Evolutionary conservation across 2,888 invertebrate species (phyloP).

Genomic region (Laothoe populi): DNA sequence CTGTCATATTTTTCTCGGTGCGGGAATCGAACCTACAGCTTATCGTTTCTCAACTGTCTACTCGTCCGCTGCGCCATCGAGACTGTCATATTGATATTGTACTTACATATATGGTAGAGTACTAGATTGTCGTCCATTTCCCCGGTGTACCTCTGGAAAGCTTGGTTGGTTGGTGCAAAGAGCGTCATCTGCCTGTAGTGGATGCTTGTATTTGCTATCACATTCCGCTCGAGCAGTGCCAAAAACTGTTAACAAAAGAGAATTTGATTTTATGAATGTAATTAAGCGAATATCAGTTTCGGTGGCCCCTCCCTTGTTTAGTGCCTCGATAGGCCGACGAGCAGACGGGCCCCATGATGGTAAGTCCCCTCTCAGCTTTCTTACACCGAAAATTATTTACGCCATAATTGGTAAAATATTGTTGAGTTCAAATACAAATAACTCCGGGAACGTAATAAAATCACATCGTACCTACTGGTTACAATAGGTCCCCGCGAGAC

Average conservation of each 20-base stretch:
- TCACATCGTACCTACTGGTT: conserved; percentile 53
- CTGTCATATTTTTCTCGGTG: too few species aligned
- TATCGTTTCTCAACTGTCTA: too few species aligned
- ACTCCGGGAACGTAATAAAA: conserved; percentile 57
- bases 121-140: conserved; percentile 86
- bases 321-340: too few species aligned
- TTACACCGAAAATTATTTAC: neutral
- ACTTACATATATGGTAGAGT: conserved; percentile 94
- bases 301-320: too few species aligned
- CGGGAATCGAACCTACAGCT: too few species aligned
- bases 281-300: neutral
- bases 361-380: too few species aligned
- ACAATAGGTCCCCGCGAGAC: conserved; percentile 64
- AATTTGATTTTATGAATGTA: conserved; percentile 17
- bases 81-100: too few species aligned
- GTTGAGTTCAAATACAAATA: conserved; percentile 42
- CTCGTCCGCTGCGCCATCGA: too few species aligned
- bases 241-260: conserved; percentile 88
- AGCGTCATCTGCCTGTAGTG: conserved; percentile 91
- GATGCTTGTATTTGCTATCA: conserved; percentile 89
- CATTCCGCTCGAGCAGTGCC: conserved; percentile 88
- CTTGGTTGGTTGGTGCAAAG: conserved; percentile 94
- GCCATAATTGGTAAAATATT: neutral
- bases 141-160: conserved; percentile 90
- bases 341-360: too few species aligned